phyloP scores from a whole-genome alignment of 2,113 vertebrate species.

The Tragulus kanchil region DNA sequence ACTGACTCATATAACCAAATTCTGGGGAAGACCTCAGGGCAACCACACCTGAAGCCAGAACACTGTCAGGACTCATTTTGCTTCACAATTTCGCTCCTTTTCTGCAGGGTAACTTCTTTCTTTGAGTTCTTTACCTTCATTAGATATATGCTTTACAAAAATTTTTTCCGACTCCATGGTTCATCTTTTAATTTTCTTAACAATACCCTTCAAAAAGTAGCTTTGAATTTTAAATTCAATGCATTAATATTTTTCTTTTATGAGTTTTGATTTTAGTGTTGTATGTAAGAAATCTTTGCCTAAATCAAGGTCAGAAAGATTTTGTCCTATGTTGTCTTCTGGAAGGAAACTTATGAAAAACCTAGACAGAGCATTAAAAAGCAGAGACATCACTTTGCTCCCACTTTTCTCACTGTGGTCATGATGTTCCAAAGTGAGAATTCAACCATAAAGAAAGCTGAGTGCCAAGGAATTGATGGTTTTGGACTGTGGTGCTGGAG shows the following conservation, averaged over 20 bases:
- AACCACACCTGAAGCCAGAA: background rate
- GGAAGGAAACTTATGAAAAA: background rate
- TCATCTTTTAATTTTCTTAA: background rate
- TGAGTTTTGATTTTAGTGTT: background rate
- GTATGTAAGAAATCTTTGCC: constrained; percentile 2
- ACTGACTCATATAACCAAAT: background rate
- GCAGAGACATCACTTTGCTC: background rate
- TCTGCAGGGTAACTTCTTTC: background rate
- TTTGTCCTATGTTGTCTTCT: background rate
- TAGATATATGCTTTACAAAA: background rate
- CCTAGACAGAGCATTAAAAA: background rate
- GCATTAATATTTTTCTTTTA: constrained; percentile 5
- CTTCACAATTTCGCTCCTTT: background rate
- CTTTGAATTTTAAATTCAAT: background rate
- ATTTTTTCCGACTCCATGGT: background rate
- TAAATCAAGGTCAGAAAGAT: background rate
- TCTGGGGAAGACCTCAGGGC: background rate
- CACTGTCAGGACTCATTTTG: background rate
- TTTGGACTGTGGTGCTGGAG: background rate
- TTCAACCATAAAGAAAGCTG: background rate
- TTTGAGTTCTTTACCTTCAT: constrained; percentile 3
- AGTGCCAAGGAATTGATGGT: background rate
- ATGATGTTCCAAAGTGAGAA: background rate
- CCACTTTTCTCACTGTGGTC: background rate
- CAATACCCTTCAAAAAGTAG: background rate